These are phyloP conservation scores for Naso thynnoides DNA, from an alignment of 2,797 vertebrate species.

Conservation along the genomic window DNA sequence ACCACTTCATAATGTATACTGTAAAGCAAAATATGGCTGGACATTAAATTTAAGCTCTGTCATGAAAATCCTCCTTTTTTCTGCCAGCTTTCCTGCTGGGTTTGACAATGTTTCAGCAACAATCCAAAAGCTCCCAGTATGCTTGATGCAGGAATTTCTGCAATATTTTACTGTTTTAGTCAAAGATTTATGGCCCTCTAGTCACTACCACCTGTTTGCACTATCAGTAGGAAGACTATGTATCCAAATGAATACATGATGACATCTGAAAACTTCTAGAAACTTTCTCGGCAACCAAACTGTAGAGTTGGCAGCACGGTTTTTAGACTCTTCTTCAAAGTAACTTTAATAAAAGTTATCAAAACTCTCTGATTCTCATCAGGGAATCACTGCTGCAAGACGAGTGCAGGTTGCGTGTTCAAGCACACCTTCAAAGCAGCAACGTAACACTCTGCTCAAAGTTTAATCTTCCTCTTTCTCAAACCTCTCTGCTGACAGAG, in stretches of 20 bases:
- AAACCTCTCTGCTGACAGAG: not conserved
- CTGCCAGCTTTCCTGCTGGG: not conserved
- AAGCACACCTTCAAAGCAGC: slow-evolving; percentile 28
- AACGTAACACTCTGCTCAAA: slow-evolving; percentile 13
- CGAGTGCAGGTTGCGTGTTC: slow-evolving; percentile 29
- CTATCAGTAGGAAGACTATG: slow-evolving; percentile 2
- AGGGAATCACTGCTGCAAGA: slow-evolving; percentile 31
- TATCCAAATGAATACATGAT: slow-evolving; percentile 28
- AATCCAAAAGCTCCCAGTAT: not conserved
- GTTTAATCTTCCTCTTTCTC: slow-evolving; percentile 10
- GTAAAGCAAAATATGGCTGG: not conserved
- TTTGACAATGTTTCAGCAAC: slow-evolving; percentile 6
- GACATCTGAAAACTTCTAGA: slow-evolving; percentile 50
- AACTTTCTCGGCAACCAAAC: slow-evolving; percentile 31
- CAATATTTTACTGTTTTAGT: too few species aligned
- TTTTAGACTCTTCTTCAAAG: slow-evolving; percentile 22
- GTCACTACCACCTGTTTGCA: not conserved
- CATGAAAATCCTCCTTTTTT: not conserved
- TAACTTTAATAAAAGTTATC: slow-evolving; percentile 31
- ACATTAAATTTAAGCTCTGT: slow-evolving; percentile 3
- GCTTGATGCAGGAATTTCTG: slow-evolving; percentile 23
- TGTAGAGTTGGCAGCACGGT: slow-evolving; percentile 8
- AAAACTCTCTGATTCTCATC: slow-evolving; percentile 27
- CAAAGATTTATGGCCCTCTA: too few species aligned
- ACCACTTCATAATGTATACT: not conserved